A percentile compares a stretch with the other conserved stretches of the same genome.
Conservation (phyloP, 2,888 invertebrate species). For the Ischnus inquisitorius region DNA sequence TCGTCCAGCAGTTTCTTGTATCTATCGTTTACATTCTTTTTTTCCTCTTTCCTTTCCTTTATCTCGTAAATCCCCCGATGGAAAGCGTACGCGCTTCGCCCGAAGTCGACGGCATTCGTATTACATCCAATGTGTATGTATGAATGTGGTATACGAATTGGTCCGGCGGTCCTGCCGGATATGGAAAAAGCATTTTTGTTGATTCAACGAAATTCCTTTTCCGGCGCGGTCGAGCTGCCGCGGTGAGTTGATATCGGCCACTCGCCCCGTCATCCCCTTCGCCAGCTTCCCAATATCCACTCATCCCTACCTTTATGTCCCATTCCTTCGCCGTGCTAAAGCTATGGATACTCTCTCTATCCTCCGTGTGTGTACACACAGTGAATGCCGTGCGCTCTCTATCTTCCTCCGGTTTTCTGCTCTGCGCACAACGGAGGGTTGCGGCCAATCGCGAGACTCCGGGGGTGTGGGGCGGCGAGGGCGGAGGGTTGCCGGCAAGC, state of each 20-base stretch:
- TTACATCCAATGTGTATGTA: conserved; percentile 13
- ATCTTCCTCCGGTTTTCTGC: conserved; percentile 40
- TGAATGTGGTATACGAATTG: conserved; percentile 3
- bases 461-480: neutral
- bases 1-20: conserved; percentile 27
- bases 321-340: neutral
- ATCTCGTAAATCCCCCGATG: conserved; percentile 15
- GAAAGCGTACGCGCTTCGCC: neutral
- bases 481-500: neutral
- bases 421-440: conserved; percentile 41
- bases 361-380: neutral
- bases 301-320: conserved; percentile 34
- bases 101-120: conserved; percentile 18
- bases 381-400: conserved; percentile 18
- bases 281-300: conserved; percentile 58
- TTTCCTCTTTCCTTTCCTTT: neutral
- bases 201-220: conserved; percentile 68
- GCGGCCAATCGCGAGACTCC: conserved; percentile 58
- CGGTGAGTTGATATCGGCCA: conserved; percentile 43
- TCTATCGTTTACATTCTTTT: conserved; percentile 26
- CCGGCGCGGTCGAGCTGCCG: conserved; percentile 37
- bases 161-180: conserved; percentile 54
- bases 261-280: conserved; percentile 23
- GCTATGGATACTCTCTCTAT: no score
- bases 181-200: conserved; percentile 70